These are phyloP conservation scores for Colletes gigas DNA, from an alignment of 1,140 invertebrate genomes.

Conservation along the genomic window DNA sequence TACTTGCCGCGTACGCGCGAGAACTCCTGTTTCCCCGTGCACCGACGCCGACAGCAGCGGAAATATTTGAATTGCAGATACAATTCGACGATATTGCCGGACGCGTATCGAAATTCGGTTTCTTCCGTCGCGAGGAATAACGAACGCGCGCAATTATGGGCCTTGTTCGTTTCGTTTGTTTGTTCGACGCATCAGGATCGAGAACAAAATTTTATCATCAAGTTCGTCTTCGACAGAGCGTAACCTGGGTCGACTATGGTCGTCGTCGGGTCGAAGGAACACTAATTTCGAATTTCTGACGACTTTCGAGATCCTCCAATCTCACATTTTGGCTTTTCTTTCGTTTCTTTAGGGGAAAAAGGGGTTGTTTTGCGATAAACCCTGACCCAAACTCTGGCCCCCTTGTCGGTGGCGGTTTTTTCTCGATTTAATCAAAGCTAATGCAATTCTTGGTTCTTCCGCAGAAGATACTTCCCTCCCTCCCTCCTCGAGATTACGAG, in stretches of 20 bases:
- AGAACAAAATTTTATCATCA: no score
- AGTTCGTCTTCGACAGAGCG: no score
- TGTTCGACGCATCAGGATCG: no score
- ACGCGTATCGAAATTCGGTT: no score
- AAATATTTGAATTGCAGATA: constrained; percentile 52
- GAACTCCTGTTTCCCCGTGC: background rate
- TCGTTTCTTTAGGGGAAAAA: background rate
- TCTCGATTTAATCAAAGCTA: constrained; percentile 55
- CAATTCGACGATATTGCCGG: background rate
- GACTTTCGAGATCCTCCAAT: no score
- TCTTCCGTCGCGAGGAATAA: background rate
- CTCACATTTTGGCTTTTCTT: no score
- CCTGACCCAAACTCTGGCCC: background rate
- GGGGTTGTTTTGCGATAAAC: constrained; percentile 14
- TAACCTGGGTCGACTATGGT: no score
- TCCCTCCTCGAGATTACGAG: constrained; percentile 52
- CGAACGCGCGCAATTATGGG: no score
- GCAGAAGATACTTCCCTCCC: no score
- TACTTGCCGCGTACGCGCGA: background rate
- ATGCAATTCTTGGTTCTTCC: constrained; percentile 57
- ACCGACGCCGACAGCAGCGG: background rate
- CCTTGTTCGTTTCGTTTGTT: no score
- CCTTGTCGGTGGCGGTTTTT: constrained; percentile 13
- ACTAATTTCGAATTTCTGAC: no score
- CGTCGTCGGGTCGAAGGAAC: no score